Base-by-base conservation (phyloP, 2,113 vertebrate species). In the Nycticorax nycticorax region DNA sequence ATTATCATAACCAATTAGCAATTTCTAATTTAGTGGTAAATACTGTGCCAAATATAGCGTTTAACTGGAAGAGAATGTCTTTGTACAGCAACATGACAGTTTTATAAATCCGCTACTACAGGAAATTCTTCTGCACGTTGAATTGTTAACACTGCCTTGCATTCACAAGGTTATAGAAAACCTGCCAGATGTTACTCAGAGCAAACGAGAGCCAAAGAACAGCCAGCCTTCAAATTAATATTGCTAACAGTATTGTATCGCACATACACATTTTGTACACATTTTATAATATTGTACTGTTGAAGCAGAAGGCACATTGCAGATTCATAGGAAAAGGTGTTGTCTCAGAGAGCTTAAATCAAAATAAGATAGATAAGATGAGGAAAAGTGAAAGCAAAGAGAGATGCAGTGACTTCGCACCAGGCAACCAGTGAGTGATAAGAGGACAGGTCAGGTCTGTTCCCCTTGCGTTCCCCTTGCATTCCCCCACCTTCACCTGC, bases 191-290 rank as follows among this genome's bases (percentile, higher is more conserved):
- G 41, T 92, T 92, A 87, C 60, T 94, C 52, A 84, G 52, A 89
- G 56, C 52, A 89, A 91, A 87, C 4, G 18, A 91, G 39, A 92
- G 69, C 14, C 57, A 81, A 89, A 87, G 88, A 95, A 82, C 32
- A 85, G n/a, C 24, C 64, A 85, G 26, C 32, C 79, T 93, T 95
- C 3, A 7, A 92, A 94, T 95, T 92, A 87, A 75, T 92, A 75
- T 93, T 92, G 50, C 47, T 91, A 85, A 89, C 79, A 81, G 14
- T 23, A 27, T 80, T 66, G 45, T 62, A 37, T 27, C 14, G 14
- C 14, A 43, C 41, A 15, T 15, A 43, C 41, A 43, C 15, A 43
- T 43, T 43, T 43, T 15, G 41, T 43, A 43, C 41, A 43, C 15
- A 43, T 43, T 43, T 43, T 43, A 43, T 43, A 43, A 43, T 43